Base-by-base conservation (phyloP, 2,113 vertebrate species). In the Passer montanus region DNA sequence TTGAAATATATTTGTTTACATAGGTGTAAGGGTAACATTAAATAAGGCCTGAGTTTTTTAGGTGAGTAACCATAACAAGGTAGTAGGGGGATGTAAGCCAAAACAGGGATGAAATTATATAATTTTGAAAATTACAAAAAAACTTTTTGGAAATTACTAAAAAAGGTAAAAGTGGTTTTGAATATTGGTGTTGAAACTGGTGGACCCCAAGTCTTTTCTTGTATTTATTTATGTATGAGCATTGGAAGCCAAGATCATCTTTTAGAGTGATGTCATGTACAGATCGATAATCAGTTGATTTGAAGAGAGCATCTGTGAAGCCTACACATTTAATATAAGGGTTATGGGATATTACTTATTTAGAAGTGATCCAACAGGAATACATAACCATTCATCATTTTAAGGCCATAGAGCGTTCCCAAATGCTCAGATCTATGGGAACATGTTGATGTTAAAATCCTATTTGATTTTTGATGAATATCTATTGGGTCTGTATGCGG, bases 321-420 rank as follows among this genome's bases (percentile, higher is more conserved):
- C 70, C 37, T 82, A 64, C 69, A 85, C 62, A 90, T 96, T 95
- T 97, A 87, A 94, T 92, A 89, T 82, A 75, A 89, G 41, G 24
- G 44, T 64, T 92, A 94, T 69, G 31, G 53, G 60, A 52, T 89
- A 89, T 73, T 87, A 80, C 50, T 95, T 93, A 93, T 82, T 84
- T 79, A 91, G 81, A 91, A 94, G 80, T 69, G 31, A 94, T 90
- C 67, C 63, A 89, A 78, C 6, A 89, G 84, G 41, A 94, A 89
- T 75, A 94, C 1, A 12, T 75, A 79, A 58, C 62, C 70, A 87
- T 91, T 93, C 0, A 1, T 95, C 94, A 96, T 89, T 77, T 75
- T 75, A 68, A 96, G 49, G 62, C 73, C 44, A 43, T 20, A 53
- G 49, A 91, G 89, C 50, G 49, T 43, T 93, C 58, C 77, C 46